A percentile compares a stretch with the other conserved stretches of the same genome.
Evolutionary conservation across 2,888 invertebrate genomes (phyloP).

Genomic region (Nomada goodeniana): DNA sequence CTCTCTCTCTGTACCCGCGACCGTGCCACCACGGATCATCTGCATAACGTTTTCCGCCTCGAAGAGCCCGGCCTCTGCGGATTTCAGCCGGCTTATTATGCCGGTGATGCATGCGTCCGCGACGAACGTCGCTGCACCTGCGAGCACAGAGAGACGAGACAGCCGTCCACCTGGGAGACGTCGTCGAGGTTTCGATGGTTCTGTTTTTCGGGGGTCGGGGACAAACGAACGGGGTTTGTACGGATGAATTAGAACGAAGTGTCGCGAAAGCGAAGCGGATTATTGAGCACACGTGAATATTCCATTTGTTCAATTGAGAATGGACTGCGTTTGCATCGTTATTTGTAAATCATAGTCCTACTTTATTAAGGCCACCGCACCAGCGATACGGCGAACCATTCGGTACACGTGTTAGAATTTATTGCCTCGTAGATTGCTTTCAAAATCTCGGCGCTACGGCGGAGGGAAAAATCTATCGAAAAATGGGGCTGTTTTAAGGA

Average conservation of each 20-base stretch:
- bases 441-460: conserved; percentile 1
- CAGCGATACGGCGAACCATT: neutral
- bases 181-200: too few relatives aligned
- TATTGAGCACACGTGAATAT: too few relatives aligned
- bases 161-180: too few relatives aligned
- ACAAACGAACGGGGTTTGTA: too few relatives aligned
- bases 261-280: too few relatives aligned
- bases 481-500: conserved; percentile 14
- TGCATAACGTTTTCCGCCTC: conserved; percentile 56
- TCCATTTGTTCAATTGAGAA: too few relatives aligned
- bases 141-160: too few relatives aligned
- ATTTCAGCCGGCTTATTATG: conserved; percentile 50
- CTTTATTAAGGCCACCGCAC: neutral
- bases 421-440: conserved; percentile 19
- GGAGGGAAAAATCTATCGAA: conserved; percentile 7
- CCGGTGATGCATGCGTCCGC: conserved; percentile 15
- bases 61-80: neutral
- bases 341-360: neutral
- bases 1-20: neutral
- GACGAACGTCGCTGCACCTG: neutral
- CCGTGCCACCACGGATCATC: conserved; percentile 40
- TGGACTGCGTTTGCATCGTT: neutral
- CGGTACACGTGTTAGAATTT: conserved; percentile 4
- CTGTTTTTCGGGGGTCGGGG: too few relatives aligned
- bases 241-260: too few relatives aligned